A percentile compares a stretch with the other conserved stretches of the same genome.
Conservation (phyloP, 1,140 invertebrate species). For the Megalonaias nervosa region DNA sequence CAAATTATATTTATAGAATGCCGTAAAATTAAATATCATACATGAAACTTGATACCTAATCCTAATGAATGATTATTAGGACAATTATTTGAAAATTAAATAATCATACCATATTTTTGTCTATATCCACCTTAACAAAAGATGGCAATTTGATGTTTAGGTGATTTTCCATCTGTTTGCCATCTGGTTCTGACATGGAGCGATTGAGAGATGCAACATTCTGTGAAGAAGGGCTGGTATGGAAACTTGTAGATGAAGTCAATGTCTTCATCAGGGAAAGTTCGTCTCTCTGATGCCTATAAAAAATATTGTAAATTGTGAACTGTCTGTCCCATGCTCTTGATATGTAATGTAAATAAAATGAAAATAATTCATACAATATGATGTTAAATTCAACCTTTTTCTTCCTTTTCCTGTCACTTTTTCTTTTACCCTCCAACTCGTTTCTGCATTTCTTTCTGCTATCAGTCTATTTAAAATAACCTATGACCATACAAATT, state of each 20-base stretch:
- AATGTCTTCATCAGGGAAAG: constrained; percentile 46
- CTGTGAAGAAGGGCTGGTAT: constrained; percentile 8
- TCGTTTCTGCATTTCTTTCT: too few relatives aligned
- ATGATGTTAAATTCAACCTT: too few relatives aligned
- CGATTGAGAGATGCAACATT: constrained; percentile 6
- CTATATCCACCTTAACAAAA: constrained; percentile 65
- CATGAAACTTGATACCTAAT: background rate
- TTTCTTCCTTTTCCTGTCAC: too few relatives aligned
- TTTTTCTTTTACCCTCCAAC: too few relatives aligned
- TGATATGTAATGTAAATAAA: too few relatives aligned
- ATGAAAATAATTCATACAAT: too few relatives aligned
- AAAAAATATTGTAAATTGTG: background rate
- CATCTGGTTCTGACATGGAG: background rate
- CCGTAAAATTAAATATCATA: background rate
- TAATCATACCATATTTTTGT: constrained; percentile 61
- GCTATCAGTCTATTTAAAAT: too few relatives aligned
- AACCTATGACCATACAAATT: too few relatives aligned
- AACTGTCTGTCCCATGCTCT: background rate
- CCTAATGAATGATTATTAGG: background rate
- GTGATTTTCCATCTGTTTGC: background rate
- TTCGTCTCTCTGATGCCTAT: constrained; percentile 47
- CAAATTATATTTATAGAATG: background rate
- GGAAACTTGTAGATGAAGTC: constrained; percentile 44
- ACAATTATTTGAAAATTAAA: background rate
- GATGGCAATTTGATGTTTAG: background rate